Percentiles rank a stretch among this genome's conserved stretches.
Evolutionary conservation across 2,888 invertebrate genomes (phyloP).

Genomic region (Brachyptera putata): DNA sequence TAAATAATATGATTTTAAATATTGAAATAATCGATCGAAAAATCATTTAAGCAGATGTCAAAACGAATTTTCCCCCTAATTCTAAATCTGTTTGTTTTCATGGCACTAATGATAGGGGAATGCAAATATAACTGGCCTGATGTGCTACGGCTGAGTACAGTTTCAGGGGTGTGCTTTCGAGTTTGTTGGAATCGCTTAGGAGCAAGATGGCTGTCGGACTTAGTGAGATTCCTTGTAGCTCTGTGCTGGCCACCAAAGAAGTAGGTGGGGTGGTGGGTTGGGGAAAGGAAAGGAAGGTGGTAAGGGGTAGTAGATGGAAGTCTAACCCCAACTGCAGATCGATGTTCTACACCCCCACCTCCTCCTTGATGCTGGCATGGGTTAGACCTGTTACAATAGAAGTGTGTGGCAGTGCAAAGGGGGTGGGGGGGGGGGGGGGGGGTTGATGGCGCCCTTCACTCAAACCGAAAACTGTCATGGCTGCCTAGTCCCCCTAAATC

Average conservation of each 20-base stretch:
- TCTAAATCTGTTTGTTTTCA: too few relatives aligned
- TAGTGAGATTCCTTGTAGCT: neutral
- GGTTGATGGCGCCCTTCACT: slow-evolving; percentile 26
- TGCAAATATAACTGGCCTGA: too few relatives aligned
- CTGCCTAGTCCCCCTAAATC: slow-evolving; percentile 8
- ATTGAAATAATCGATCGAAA: too few relatives aligned
- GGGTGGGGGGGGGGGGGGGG: slow-evolving; percentile 4
- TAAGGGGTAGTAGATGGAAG: neutral
- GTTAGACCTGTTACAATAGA: slow-evolving; percentile 28
- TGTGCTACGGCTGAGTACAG: too few relatives aligned
- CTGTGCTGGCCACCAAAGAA: slow-evolving; percentile 11
- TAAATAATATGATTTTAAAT: too few relatives aligned
- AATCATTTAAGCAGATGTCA: too few relatives aligned
- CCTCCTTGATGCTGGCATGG: neutral
- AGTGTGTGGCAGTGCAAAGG: neutral
- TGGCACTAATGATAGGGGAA: too few relatives aligned
- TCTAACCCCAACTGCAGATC: slow-evolving; percentile 18
- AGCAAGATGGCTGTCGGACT: slow-evolving; percentile 14
- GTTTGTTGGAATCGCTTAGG: neutral
- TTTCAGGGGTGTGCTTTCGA: slow-evolving; percentile 5
- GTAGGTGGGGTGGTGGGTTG: neutral
- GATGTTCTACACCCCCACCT: slow-evolving; percentile 11
- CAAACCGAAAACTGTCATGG: slow-evolving; percentile 29
- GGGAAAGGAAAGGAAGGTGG: neutral
- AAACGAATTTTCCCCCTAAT: too few relatives aligned